Evolutionary conservation across 2,797 vertebrate genomes (phyloP).

Genomic region (Sebastes matsubarae): DNA sequence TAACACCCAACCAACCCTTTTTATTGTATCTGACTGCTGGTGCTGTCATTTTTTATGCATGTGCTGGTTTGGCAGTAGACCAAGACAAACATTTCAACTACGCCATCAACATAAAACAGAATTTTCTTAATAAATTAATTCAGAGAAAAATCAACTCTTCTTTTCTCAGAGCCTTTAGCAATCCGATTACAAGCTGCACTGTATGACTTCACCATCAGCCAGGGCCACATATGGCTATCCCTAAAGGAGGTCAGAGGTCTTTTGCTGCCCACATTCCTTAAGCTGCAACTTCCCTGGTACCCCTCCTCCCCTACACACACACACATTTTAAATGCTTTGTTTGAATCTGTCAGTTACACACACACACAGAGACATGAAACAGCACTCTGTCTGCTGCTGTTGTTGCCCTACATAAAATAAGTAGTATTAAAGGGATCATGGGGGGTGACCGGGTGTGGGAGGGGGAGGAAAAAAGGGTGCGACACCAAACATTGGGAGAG

Average conservation of each 20-base stretch:
- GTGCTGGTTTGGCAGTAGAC: neutral
- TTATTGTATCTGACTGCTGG: neutral
- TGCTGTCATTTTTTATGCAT: neutral
- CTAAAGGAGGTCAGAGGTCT: slow-evolving; percentile 58
- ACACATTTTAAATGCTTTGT: slow-evolving; percentile 39
- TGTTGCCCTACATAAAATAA: slow-evolving; percentile 40
- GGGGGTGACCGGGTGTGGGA: neutral
- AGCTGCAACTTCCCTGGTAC: slow-evolving; percentile 25
- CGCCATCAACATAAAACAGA: neutral
- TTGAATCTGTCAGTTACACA: slow-evolving; percentile 14
- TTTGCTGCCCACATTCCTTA: slow-evolving; percentile 54
- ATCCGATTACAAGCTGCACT: slow-evolving; percentile 22
- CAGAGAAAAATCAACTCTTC: neutral
- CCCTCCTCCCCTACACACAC: neutral
- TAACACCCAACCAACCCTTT: neutral
- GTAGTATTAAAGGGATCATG: slow-evolving; percentile 21
- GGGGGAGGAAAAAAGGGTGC: neutral
- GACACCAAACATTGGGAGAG: neutral
- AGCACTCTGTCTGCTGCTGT: neutral
- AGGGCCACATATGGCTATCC: slow-evolving; percentile 42
- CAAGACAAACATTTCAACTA: neutral
- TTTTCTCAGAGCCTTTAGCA: neutral
- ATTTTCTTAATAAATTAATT: neutral
- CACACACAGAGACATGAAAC: neutral
- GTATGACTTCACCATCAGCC: slow-evolving; percentile 50